These are phyloP conservation scores for Carcina quercana DNA, from an alignment of 2,888 invertebrate genomes.

Conservation along the genomic window DNA sequence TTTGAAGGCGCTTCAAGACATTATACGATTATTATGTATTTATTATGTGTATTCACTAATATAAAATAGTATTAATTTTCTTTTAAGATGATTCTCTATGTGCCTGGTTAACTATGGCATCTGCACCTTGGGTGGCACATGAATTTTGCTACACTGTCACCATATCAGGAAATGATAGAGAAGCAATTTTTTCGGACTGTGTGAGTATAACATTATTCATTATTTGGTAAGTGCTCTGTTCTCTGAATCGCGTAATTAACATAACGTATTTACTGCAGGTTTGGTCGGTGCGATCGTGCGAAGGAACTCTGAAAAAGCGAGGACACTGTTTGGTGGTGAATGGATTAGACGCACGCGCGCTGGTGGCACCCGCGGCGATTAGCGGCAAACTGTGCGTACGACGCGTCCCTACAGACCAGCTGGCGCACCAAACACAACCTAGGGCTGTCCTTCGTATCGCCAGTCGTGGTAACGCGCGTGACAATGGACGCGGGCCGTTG, in stretches of 20 bases:
- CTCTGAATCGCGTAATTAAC: background rate
- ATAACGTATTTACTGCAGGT: conserved; percentile 31
- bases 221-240: background rate
- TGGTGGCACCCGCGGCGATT: conserved; percentile 39
- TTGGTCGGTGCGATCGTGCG: conserved; percentile 61
- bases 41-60: no score
- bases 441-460: conserved; percentile 60
- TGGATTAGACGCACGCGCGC: conserved; percentile 45
- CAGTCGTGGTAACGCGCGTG: conserved; percentile 36
- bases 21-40: no score
- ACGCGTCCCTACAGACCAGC: conserved; percentile 43
- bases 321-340: conserved; percentile 48
- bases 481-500: conserved; percentile 18
- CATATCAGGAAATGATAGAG: conserved; percentile 61
- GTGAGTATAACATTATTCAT: conserved; percentile 33
- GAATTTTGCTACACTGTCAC: conserved; percentile 57
- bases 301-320: conserved; percentile 58
- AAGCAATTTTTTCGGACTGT: conserved; percentile 63
- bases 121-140: conserved; percentile 54
- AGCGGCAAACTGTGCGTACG: conserved; percentile 50
- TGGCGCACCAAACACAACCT: conserved; percentile 40
- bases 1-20: no score
- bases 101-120: conserved; percentile 61
- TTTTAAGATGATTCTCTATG: conserved; percentile 43
- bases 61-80: conserved; percentile 1